Percentiles rank a stretch among this genome's conserved stretches.
phyloP scores from a whole-genome alignment of 2,888 invertebrate species.

The Spicauda simplicius region DNA sequence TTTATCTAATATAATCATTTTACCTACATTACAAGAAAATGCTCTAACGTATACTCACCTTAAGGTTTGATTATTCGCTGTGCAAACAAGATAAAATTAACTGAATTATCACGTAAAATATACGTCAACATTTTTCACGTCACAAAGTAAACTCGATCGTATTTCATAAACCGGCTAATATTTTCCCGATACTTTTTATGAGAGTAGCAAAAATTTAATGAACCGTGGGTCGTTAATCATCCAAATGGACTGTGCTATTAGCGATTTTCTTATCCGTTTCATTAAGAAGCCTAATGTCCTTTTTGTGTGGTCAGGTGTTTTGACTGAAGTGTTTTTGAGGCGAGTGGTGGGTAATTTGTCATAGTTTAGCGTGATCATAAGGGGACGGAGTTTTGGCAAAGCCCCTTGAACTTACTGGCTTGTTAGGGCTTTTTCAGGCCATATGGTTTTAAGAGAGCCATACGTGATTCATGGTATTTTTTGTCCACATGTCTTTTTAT shows the following conservation, averaged over 20 bases:
- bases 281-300: constrained; percentile 26
- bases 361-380: not conserved
- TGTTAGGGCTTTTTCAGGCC: no score
- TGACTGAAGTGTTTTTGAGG: not conserved
- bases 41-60: no score
- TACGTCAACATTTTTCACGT: not conserved
- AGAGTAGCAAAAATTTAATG: constrained; percentile 14
- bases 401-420: not conserved
- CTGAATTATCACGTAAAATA: not conserved
- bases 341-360: not conserved
- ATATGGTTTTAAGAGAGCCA: no score
- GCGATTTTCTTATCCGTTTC: constrained; percentile 13
- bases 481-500: no score
- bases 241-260: constrained; percentile 20
- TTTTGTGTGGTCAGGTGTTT: constrained; percentile 17
- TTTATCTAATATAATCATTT: no score
- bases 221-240: constrained; percentile 23
- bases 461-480: no score
- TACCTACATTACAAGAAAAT: no score
- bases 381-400: not conserved
- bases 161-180: not conserved
- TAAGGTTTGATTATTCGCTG: no score
- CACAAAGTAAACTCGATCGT: not conserved
- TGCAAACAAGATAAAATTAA: not conserved
- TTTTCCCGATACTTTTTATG: constrained; percentile 29